phyloP scores from a whole-genome alignment of 2,113 vertebrate genomes.

The Kobus ellipsiprymnus region DNA sequence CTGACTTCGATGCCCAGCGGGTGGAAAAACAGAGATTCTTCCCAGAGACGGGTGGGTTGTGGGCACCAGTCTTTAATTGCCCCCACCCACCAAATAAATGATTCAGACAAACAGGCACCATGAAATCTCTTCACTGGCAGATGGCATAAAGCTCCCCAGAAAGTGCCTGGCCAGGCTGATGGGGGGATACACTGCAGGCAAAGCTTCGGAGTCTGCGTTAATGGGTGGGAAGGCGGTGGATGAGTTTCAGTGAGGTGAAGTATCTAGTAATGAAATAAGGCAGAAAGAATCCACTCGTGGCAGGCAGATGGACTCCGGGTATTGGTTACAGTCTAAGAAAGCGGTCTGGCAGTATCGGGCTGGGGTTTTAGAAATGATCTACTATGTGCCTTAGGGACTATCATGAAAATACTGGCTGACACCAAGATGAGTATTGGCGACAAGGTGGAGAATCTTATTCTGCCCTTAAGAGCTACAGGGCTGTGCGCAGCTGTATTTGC shows the following conservation, averaged over 20 bases:
- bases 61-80: background rate
- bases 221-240: background rate
- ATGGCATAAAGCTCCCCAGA: background rate
- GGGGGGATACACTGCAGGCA: background rate
- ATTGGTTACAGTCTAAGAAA: background rate
- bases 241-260: background rate
- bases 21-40: background rate
- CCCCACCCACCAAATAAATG: background rate
- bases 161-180: background rate
- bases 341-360: background rate
- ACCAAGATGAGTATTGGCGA: too few species aligned
- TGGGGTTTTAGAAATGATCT: background rate
- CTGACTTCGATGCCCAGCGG: background rate
- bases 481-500: background rate
- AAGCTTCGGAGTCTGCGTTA: fast-evolving
- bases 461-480: background rate
- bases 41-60: background rate
- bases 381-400: background rate
- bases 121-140: conserved; percentile 34
- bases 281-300: background rate
- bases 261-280: background rate
- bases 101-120: conserved; percentile 3
- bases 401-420: fast-evolving
- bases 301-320: background rate
- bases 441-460: background rate